These are phyloP conservation scores for Nemurella pictetii DNA, from an alignment of 2,888 invertebrate genomes.

Conservation along the genomic window DNA sequence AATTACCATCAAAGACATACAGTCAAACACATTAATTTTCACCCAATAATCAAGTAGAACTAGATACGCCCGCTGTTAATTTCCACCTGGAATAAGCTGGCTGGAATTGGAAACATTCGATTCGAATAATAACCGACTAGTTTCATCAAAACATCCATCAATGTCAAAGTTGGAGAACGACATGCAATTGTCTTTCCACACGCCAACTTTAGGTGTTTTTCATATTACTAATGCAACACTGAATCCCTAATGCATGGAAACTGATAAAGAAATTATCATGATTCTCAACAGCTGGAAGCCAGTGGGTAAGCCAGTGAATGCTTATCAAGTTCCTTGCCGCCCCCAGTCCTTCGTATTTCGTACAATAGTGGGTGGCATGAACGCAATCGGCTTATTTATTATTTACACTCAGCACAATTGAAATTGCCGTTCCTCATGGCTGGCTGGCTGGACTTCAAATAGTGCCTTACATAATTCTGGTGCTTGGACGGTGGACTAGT, in stretches of 20 bases:
- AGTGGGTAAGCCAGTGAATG: neutral
- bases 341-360: neutral
- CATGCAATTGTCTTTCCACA: neutral
- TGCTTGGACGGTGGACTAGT: no score
- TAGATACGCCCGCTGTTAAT: neutral
- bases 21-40: neutral
- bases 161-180: neutral
- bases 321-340: neutral
- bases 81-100: neutral
- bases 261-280: constrained; percentile 14
- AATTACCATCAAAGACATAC: neutral
- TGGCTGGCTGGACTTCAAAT: neutral
- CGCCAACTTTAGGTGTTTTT: neutral
- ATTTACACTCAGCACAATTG: neutral
- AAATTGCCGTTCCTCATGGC: neutral
- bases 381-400: neutral
- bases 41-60: neutral
- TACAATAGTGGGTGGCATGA: neutral
- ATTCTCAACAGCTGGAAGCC: neutral
- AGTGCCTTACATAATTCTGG: neutral
- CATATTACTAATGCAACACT: neutral
- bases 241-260: neutral
- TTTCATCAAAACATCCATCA: neutral
- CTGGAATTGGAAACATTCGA: no score
- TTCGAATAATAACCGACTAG: neutral